Percentiles rank a stretch among this genome's conserved stretches.
These are phyloP conservation scores for Hoplias malabaricus DNA, from an alignment of 2,113 vertebrate genomes.

Conservation along the genomic window DNA sequence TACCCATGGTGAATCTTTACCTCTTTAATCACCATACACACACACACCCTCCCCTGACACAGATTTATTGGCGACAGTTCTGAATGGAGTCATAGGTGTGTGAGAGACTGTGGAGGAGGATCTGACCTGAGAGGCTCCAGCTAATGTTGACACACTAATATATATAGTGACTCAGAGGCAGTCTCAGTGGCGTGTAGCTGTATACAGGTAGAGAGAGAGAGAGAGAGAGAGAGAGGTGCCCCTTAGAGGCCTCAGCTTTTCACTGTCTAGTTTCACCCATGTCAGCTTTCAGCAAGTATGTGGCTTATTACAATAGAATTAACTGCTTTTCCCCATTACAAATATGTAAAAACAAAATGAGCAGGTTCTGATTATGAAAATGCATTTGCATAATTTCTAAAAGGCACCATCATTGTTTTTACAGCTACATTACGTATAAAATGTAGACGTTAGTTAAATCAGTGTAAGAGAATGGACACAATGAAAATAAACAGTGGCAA, in stretches of 20 bases:
- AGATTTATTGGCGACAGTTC: slow-evolving; percentile 31
- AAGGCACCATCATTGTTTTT: neutral
- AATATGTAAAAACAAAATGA: neutral
- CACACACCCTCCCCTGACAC: slow-evolving; percentile 15
- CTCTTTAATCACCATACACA: neutral
- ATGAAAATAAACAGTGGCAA: neutral
- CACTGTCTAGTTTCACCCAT: slow-evolving; percentile 4
- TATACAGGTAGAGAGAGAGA: slow-evolving; percentile 21
- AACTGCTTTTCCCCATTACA: too few relatives aligned
- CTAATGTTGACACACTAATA: slow-evolving; percentile 41
- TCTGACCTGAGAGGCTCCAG: slow-evolving; percentile 33
- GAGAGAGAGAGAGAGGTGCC: neutral
- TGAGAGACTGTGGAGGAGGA: slow-evolving; percentile 14
- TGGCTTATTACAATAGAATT: too few relatives aligned
- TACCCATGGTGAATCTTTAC: neutral
- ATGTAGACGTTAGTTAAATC: neutral
- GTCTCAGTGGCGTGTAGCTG: slow-evolving; percentile 27
- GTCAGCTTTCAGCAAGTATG: slow-evolving; percentile 3
- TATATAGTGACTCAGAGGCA: slow-evolving; percentile 22
- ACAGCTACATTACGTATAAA: neutral
- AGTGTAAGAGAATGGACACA: too few relatives aligned
- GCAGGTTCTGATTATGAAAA: neutral
- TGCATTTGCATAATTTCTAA: neutral
- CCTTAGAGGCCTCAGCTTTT: neutral
- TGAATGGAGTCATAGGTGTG: slow-evolving; percentile 17